Conservation (phyloP, 2,113 vertebrate genomes). For the Siniperca chuatsi region DNA sequence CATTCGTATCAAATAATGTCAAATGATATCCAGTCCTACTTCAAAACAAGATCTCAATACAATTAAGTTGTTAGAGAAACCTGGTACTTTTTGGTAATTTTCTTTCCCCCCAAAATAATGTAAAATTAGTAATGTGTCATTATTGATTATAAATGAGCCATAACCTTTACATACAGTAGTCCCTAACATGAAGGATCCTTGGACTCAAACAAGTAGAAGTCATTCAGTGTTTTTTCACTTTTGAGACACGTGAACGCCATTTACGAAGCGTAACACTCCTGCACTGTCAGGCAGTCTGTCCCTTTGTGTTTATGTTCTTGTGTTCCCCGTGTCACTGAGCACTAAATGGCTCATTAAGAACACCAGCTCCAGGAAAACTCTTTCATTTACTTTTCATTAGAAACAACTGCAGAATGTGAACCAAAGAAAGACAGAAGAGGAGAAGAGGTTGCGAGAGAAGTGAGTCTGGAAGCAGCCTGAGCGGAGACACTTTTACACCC, state of each 20-base stretch:
- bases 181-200: not conserved
- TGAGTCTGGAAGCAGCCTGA: conserved; percentile 37
- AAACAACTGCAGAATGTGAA: conserved; percentile 35
- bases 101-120: not conserved
- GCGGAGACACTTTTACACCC: conserved; percentile 47
- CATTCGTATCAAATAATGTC: not conserved
- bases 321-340: conserved; percentile 14
- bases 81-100: not conserved
- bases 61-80: not conserved
- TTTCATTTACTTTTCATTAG: conserved; percentile 49
- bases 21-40: not conserved
- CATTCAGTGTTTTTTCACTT: not conserved
- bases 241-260: not conserved
- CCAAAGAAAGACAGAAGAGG: not conserved
- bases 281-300: not conserved
- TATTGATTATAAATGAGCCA: not conserved
- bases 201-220: not conserved
- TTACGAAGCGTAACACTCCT: not conserved
- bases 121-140: not conserved
- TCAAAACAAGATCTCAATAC: not conserved
- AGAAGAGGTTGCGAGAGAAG: not conserved
- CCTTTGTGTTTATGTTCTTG: not conserved
- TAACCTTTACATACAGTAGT: not conserved
- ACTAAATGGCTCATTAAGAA: conserved; percentile 48
- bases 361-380: conserved; percentile 31